Conservation (phyloP, 2,113 vertebrate species). For the Vulpes lagopus region DNA sequence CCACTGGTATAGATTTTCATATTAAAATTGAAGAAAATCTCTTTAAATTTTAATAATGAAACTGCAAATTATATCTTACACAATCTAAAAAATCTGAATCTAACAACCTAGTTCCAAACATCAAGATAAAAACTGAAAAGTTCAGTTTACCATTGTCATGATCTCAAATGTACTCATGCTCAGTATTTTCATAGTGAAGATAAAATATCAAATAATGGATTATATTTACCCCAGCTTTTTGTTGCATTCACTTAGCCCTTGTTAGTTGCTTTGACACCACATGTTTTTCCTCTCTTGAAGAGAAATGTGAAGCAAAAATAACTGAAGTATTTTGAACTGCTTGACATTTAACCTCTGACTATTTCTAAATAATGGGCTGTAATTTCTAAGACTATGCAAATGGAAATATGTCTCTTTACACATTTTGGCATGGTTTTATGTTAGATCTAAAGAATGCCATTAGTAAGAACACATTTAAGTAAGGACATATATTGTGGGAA, state of each 20-base stretch:
- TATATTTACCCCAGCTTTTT: background rate
- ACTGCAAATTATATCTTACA: background rate
- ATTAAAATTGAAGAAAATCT: background rate
- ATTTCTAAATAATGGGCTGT: background rate
- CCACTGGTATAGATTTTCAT: background rate
- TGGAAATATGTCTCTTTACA: background rate
- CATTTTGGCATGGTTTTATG: background rate
- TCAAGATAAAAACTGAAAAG: background rate
- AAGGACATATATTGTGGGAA: background rate
- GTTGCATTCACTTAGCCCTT: background rate
- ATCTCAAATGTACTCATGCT: background rate
- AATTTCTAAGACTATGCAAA: background rate
- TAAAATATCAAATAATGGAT: background rate
- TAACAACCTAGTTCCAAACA: background rate
- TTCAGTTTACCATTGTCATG: background rate
- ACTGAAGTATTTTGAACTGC: background rate
- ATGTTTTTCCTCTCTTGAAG: background rate
- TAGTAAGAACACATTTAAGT: background rate
- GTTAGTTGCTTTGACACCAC: background rate
- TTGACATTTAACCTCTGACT: background rate
- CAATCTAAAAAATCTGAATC: background rate
- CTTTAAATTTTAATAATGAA: background rate
- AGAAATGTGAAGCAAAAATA: background rate
- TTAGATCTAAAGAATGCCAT: background rate
- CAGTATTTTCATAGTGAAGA: background rate